Conservation (phyloP, 2,113 vertebrate genomes). For the Trichomycterus rosablanca region DNA sequence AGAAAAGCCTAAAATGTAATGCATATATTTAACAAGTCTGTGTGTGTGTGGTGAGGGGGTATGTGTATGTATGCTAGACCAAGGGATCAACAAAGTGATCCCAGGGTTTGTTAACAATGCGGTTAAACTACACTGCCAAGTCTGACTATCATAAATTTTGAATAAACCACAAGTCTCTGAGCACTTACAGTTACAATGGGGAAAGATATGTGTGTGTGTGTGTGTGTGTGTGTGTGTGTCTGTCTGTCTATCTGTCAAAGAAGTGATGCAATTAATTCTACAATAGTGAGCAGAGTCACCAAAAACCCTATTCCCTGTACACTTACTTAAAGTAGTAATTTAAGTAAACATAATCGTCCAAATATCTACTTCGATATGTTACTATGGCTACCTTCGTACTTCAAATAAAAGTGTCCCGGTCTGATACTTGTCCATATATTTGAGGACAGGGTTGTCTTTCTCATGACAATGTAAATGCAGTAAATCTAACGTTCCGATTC, state of each 20-base stretch:
- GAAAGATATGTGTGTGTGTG: slow-evolving; percentile 6
- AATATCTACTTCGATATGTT: too few relatives aligned
- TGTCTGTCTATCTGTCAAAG: neutral
- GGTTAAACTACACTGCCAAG: slow-evolving; percentile 32
- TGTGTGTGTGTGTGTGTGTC: slow-evolving; percentile 15
- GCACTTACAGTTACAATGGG: slow-evolving; percentile 19
- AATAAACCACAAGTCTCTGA: slow-evolving; percentile 31
- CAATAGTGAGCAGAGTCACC: too few relatives aligned
- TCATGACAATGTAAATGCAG: too few relatives aligned
- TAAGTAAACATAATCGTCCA: too few relatives aligned
- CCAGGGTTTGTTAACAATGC: slow-evolving; percentile 30
- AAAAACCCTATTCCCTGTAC: too few relatives aligned
- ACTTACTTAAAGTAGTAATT: too few relatives aligned
- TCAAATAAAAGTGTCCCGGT: too few relatives aligned
- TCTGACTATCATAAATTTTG: slow-evolving; percentile 28
- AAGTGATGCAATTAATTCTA: too few relatives aligned
- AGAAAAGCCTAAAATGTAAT: slow-evolving; percentile 1
- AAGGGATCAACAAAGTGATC: neutral
- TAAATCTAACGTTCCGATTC: too few relatives aligned
- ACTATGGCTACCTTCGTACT: too few relatives aligned
- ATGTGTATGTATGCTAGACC: neutral
- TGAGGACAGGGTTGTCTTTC: too few relatives aligned
- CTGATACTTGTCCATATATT: too few relatives aligned
- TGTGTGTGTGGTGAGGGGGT: slow-evolving; percentile 4
- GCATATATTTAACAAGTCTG: neutral